phyloP scores from a whole-genome alignment of 2,797 vertebrate species.

The Sebastes flavidus region DNA sequence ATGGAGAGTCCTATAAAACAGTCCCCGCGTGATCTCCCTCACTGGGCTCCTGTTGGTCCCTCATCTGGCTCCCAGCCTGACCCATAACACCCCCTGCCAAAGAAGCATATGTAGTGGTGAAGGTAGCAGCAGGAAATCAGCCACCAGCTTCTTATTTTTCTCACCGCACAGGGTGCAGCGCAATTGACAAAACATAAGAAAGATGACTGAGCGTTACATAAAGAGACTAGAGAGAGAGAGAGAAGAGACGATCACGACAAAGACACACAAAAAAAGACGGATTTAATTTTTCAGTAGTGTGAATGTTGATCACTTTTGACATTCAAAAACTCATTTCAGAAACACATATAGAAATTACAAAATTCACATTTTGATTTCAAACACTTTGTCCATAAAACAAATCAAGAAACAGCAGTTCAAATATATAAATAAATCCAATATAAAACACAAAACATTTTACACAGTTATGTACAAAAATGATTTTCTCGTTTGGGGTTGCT shows the following conservation, averaged over 20 bases:
- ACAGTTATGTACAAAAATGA: conserved; percentile 61
- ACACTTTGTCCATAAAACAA: conserved; percentile 14
- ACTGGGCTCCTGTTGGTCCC: conserved; percentile 60
- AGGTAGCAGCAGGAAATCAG: conserved; percentile 51
- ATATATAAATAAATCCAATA: conserved; percentile 64
- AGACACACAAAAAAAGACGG: background rate
- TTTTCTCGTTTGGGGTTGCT: background rate
- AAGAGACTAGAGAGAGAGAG: background rate
- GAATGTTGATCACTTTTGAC: background rate
- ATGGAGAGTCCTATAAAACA: conserved; percentile 59
- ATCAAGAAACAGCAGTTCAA: conserved; percentile 9
- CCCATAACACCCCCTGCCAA: conserved; percentile 68
- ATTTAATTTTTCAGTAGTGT: conserved; percentile 36
- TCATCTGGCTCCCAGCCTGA: conserved; percentile 76
- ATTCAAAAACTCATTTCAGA: background rate
- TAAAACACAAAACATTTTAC: conserved; percentile 49
- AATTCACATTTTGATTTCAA: conserved; percentile 30
- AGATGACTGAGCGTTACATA: conserved; percentile 23
- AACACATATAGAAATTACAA: background rate
- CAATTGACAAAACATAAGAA: conserved; percentile 33
- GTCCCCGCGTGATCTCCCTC: conserved; percentile 35
- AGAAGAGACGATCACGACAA: background rate
- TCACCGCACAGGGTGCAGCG: conserved; percentile 15
- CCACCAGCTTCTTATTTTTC: conserved; percentile 33
- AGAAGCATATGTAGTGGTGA: conserved; percentile 73